phyloP scores from a whole-genome alignment of 2,888 invertebrate species.

The Phaedon cochleariae region DNA sequence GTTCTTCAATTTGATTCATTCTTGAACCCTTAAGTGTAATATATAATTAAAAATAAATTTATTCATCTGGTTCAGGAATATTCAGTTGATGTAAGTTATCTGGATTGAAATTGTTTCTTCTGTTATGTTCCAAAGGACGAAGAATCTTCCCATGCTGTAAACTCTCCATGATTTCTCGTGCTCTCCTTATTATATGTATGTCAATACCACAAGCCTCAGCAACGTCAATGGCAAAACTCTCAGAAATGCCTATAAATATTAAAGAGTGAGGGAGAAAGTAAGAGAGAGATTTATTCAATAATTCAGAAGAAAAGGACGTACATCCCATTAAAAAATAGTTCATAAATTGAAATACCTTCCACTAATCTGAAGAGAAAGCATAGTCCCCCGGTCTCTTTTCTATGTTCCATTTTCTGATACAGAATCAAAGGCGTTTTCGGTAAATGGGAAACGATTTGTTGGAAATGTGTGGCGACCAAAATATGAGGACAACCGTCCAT shows the following conservation, averaged over 20 bases:
- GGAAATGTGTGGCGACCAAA: constrained; percentile 81
- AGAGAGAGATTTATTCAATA: no score
- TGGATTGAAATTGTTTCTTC: constrained; percentile 17
- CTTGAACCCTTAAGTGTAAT: not conserved
- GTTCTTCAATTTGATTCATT: not conserved
- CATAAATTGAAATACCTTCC: constrained; percentile 62
- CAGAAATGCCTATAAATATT: constrained; percentile 60
- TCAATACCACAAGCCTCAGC: constrained; percentile 70
- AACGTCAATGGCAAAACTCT: constrained; percentile 74
- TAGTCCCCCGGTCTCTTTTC: constrained; percentile 61
- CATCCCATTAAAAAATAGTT: not conserved
- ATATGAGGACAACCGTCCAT: constrained; percentile 73
- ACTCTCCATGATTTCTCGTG: constrained; percentile 61
- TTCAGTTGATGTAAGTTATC: constrained; percentile 27
- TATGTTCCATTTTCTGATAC: constrained; percentile 55
- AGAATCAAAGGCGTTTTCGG: constrained; percentile 62
- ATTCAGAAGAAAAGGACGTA: not conserved
- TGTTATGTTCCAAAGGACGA: constrained; percentile 25
- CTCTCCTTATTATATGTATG: constrained; percentile 64
- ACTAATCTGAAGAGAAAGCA: constrained; percentile 74
- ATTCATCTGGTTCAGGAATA: constrained; percentile 32
- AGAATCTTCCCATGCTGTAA: constrained; percentile 47
- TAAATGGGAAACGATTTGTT: constrained; percentile 70
- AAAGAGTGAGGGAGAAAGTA: no score
- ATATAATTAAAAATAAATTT: not conserved